Evolutionary conservation across 2,797 vertebrate genomes (phyloP), one percentile per base, ranked within the genome.

Genomic region (Valencia hispanica): DNA sequence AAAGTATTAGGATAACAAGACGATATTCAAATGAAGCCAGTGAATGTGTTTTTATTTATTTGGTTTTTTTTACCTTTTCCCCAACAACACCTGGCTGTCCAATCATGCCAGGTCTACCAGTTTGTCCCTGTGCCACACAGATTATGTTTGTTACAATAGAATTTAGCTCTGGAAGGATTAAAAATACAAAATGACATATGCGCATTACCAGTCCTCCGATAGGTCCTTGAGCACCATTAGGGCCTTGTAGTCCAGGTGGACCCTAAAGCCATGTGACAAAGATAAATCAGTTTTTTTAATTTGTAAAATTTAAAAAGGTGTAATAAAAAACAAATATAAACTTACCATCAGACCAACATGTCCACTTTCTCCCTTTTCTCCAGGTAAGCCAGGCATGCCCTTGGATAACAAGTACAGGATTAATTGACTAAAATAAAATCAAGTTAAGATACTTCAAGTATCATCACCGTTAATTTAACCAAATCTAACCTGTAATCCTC

Each of bases 321-420:
- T 8, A 39, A 55, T 25, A n/a, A 39, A 11, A 11, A 1, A 36
- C 12, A 48, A 4, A 20, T 12, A 45, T 61, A 55, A 86, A 10
- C 87, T 96, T 84, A 99, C 98, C 97, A 98, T 97, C 66, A 98
- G 96, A 65, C 98, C 98, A 63, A 96, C 94, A 0, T 99, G 96
- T n/a, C 98, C 98, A 0, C 98, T 98, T 81, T 99, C 98, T 9
- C 98, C 98, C 84, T 99, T 99, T 85, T 99, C 98, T 73, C 98
- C 98, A 0, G 97, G 96, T 0, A 97, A 94, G 47, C 98, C 98
- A 0, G 98, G 98, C 94, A 99, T 96, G 25, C 98, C 98, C 98
- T 99, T 80, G 0, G 34, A 73, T 80, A 68, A 80, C 25, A 79
- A 66, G 82, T 30, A 72, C 22, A 22, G 25, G 41, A 68, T 79